A percentile compares a stretch with the other conserved stretches of the same genome.
Conservation (phyloP, 1,140 invertebrate species). For the Ceratina calcarata region DNA sequence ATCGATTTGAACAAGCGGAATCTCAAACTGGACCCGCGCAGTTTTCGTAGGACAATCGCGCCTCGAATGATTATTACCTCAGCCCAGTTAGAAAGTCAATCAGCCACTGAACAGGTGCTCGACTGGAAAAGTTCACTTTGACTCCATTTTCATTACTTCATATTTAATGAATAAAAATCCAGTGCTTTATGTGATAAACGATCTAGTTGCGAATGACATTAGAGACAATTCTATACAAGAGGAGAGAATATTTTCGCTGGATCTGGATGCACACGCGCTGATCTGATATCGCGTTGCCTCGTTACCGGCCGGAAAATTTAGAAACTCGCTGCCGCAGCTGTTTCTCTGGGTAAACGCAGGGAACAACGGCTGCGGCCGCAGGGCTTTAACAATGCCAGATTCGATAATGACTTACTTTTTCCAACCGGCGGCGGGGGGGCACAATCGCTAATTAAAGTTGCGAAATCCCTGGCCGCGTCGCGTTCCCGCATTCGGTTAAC, state of each 20-base stretch:
- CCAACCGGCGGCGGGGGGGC: not conserved
- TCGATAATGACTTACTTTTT: constrained; percentile 39
- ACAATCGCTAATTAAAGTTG: constrained; percentile 33
- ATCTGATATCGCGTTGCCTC: constrained; percentile 44
- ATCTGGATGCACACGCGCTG: constrained; percentile 36
- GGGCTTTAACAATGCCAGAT: constrained; percentile 36
- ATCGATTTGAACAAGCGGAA: not conserved
- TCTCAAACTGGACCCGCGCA: constrained; percentile 1
- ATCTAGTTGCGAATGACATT: constrained; percentile 20
- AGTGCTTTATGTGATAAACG: not conserved
- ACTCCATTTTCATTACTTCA: too few species aligned
- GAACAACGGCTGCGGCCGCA: not conserved
- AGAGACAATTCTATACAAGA: constrained; percentile 49
- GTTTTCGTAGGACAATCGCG: not conserved
- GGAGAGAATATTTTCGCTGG: constrained; percentile 55
- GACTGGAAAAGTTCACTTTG: not conserved
- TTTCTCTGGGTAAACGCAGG: constrained; percentile 20
- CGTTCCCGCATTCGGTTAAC: constrained; percentile 7
- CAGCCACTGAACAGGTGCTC: not conserved
- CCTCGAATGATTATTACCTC: constrained; percentile 10
- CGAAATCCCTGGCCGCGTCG: not conserved
- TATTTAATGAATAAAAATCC: constrained; percentile 20
- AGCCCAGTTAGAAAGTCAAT: constrained; percentile 22
- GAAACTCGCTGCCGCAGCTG: constrained; percentile 40
- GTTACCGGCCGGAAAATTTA: constrained; percentile 60